Evolutionary conservation across 2,888 invertebrate species (phyloP).

Genomic region (Parascotia fuliginaria): DNA sequence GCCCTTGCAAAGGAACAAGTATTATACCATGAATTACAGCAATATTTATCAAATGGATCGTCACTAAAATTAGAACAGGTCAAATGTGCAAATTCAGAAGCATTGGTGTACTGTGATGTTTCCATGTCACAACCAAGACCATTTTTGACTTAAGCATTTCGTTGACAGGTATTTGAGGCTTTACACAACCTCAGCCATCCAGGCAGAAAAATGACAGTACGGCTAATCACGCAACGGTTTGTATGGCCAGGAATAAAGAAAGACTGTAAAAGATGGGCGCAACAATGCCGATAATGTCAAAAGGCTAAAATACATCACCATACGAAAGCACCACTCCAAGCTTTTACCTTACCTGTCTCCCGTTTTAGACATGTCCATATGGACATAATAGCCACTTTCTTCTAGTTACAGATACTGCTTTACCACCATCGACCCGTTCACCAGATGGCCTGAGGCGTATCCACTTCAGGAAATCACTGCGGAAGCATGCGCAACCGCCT

Average conservation of each 20-base stretch:
- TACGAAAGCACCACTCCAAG: background rate
- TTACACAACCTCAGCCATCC: background rate
- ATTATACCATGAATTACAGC: too few relatives aligned
- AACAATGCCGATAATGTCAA: conserved; percentile 55
- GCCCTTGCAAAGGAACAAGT: too few relatives aligned
- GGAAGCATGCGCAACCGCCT: conserved; percentile 24
- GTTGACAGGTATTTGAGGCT: background rate
- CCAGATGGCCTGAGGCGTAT: conserved; percentile 67
- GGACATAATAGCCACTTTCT: conserved; percentile 41
- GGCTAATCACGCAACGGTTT: too few relatives aligned
- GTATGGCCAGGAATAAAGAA: too few relatives aligned
- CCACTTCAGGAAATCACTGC: conserved; percentile 40
- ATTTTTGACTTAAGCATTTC: background rate
- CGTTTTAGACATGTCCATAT: conserved; percentile 53
- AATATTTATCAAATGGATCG: too few relatives aligned
- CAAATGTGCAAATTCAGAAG: too few relatives aligned
- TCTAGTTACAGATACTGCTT: conserved; percentile 36
- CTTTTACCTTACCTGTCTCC: conserved; percentile 21
- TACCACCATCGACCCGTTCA: conserved; percentile 45
- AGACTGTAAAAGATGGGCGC: background rate
- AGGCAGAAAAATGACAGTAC: background rate
- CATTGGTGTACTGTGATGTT: too few relatives aligned
- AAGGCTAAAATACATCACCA: conserved; percentile 35
- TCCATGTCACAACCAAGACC: background rate
- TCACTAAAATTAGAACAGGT: too few relatives aligned